Evolutionary conservation across 2,888 invertebrate genomes (phyloP).

Genomic region (Ceraclea dissimilis): DNA sequence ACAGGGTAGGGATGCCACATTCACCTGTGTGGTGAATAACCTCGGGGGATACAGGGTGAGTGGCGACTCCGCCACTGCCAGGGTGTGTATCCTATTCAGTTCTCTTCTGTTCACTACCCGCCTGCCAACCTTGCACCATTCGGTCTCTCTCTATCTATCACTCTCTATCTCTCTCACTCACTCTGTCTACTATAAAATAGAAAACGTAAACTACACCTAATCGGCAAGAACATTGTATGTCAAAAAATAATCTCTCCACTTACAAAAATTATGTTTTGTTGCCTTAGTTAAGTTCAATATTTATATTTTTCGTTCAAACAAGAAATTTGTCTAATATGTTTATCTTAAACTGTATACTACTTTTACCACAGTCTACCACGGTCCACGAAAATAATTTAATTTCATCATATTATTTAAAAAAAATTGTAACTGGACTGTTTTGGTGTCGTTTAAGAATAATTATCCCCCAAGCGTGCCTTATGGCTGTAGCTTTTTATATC

Average conservation of each 20-base stretch:
- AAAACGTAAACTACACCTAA: conserved; percentile 1
- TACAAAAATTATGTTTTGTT: neutral
- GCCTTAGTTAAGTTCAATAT: too few species aligned
- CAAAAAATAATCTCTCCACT: neutral
- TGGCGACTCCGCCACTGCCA: conserved; percentile 76
- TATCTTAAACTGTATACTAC: too few species aligned
- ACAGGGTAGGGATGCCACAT: conserved; percentile 75
- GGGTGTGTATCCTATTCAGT: conserved; percentile 63
- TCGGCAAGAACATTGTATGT: conserved; percentile 2
- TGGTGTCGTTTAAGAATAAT: too few species aligned
- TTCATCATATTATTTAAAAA: too few species aligned
- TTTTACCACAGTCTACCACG: too few species aligned
- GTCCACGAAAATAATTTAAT: too few species aligned
- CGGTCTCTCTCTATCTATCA: conserved; percentile 22
- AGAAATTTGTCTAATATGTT: too few species aligned
- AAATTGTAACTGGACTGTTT: too few species aligned
- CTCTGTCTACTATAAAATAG: conserved; percentile 9
- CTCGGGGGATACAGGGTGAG: conserved; percentile 85
- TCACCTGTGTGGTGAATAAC: conserved; percentile 80
- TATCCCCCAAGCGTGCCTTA: too few species aligned
- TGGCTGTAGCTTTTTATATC: too few species aligned
- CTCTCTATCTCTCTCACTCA: conserved; percentile 13
- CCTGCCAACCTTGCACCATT: conserved; percentile 21
- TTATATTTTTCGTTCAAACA: too few species aligned
- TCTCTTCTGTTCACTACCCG: conserved; percentile 16